A percentile compares a stretch with the other conserved stretches of the same genome.
These are phyloP conservation scores for Caenorhabditis sp. DNA, from an alignment of 2,888 invertebrate species.

Conservation along the genomic window DNA sequence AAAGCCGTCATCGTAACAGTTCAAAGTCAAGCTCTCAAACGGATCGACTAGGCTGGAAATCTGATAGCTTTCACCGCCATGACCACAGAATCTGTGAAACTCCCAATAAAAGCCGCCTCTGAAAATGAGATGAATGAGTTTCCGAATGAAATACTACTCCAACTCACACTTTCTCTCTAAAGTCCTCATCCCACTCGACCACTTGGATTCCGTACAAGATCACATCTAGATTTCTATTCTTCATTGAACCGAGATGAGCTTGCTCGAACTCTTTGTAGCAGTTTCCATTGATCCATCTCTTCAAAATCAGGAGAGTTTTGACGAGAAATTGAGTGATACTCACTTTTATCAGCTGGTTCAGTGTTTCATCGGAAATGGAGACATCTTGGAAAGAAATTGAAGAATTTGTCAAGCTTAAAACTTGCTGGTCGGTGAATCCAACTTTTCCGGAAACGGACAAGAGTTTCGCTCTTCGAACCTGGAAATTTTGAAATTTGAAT, in stretches of 20 bases:
- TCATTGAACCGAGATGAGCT: not conserved
- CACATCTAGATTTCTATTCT: not conserved
- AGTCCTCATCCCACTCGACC: conserved; percentile 4
- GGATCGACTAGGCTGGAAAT: conserved; percentile 10
- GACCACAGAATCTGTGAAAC: not conserved
- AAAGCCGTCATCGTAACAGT: not conserved
- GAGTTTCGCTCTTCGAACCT: not conserved
- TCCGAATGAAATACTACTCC: not conserved
- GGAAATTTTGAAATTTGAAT: not conserved
- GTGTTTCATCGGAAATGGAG: not conserved
- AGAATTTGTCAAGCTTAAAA: not conserved
- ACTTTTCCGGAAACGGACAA: not conserved
- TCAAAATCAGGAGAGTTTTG: not conserved
- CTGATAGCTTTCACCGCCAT: not conserved
- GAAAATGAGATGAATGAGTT: not conserved
- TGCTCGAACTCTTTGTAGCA: not conserved
- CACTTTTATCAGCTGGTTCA: conserved; percentile 2
- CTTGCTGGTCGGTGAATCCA: not conserved
- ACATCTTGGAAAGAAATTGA: not conserved
- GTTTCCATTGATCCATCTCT: conserved; percentile 21
- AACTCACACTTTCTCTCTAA: conserved; percentile 13
- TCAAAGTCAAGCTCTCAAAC: conserved; percentile 12
- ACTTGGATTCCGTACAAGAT: not conserved
- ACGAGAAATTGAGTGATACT: too few relatives aligned
- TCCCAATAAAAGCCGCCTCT: not conserved